Evolutionary conservation across 2,888 invertebrate genomes (phyloP), one percentile per base, ranked within the genome.

Genomic region (Drosophila setosimentum): DNA sequence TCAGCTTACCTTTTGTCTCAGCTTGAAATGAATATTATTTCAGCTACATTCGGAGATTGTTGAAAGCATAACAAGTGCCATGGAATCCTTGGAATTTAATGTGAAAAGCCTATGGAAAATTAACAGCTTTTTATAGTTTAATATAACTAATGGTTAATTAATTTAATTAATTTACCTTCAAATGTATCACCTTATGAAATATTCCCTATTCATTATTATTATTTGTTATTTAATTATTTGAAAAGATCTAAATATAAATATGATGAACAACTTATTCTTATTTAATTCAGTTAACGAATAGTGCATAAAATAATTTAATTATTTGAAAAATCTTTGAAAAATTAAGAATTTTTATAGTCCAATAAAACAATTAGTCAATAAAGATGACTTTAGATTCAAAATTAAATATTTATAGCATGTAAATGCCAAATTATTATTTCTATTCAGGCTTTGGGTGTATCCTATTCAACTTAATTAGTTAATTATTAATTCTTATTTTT

Each of bases 1-100:
- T 85, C 90, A 78, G 87, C 87, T 90, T 90, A 90, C 72, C 90
- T 87, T 80, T 69, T 67, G 70, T 73, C 67, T 61, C 62, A 33
- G 57, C 61, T 59, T 60, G 42, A 64, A 72, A 66, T 74, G 30
- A 59, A 69, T 66, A 69, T 79, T 66, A 80, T 70, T 73, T 69
- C 58, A 74, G 72, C 70, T 68, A 57, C 76, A 65, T 74, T 62
- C 75, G 58, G 42, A 57, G 61, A 53, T 76, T 86, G 85, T 79
- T 85, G 81, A 51, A 42, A 54, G 68, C 72, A 62, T 76, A 77
- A 84, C 76, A 74, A 40, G 64, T 55, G 62, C 59, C 32, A 40
- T 35, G 29, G 69, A 73, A 59, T 55, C 59, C 49, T 54, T 40
- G 50, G 24, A 45, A 54, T 67, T 65, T 49, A 7, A 48, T 40